Conservation (phyloP, 2,113 vertebrate species). For the Pelecanus crispus region DNA sequence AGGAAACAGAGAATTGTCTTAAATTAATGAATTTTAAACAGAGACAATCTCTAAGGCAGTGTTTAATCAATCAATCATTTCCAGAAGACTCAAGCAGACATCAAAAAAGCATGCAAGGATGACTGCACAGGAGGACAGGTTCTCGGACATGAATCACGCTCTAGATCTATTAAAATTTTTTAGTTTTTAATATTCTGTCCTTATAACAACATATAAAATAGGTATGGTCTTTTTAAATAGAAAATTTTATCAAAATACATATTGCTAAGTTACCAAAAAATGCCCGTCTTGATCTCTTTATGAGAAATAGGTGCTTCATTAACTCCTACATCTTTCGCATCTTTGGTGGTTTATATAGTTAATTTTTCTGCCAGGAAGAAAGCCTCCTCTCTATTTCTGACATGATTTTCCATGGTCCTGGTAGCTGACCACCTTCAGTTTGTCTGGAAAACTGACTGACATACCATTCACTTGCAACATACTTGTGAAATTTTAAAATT, state of each 20-base stretch:
- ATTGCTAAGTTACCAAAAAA: background rate
- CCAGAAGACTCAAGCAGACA: background rate
- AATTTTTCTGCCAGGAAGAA: background rate
- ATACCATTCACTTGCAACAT: background rate
- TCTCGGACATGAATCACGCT: background rate
- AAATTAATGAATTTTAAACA: background rate
- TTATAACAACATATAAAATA: background rate
- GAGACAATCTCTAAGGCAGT: background rate
- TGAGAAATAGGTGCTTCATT: background rate
- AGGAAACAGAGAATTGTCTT: background rate
- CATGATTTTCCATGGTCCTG: background rate
- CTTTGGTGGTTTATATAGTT: background rate
- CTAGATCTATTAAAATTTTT: background rate
- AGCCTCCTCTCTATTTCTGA: background rate
- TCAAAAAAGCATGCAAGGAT: background rate
- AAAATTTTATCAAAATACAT: background rate
- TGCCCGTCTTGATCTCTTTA: background rate
- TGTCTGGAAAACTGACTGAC: background rate
- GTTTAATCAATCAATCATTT: background rate
- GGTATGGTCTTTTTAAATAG: background rate
- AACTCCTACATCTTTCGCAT: background rate
- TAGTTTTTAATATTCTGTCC: background rate
- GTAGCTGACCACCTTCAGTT: background rate
- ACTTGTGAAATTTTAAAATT: background rate
- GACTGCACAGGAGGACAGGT: background rate